These are phyloP conservation scores for Galaxea fascicularis DNA, from an alignment of 92 coral and sea anemone species.

Conservation along the genomic window DNA sequence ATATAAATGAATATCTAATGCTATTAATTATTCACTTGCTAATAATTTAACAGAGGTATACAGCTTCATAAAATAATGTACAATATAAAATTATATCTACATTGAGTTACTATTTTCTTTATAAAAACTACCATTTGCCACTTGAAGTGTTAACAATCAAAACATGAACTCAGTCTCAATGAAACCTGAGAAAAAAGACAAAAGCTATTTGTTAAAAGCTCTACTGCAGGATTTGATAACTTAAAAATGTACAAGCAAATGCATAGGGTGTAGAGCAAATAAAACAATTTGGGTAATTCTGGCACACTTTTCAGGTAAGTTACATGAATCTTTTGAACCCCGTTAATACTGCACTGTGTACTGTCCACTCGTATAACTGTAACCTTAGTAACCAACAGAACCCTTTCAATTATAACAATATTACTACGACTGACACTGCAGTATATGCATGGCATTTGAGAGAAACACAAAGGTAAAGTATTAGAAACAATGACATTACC, in stretches of 20 bases:
- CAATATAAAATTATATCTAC: conserved; percentile 52
- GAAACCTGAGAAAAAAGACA: neutral
- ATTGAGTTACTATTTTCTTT: conserved; percentile 26
- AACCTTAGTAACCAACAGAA: too few relatives aligned
- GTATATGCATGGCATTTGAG: too few relatives aligned
- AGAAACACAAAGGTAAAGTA: too few relatives aligned
- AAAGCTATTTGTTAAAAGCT: neutral
- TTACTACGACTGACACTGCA: too few relatives aligned
- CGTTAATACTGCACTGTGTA: too few relatives aligned
- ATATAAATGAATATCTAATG: conserved; percentile 9
- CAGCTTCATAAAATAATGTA: conserved; percentile 59
- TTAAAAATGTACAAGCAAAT: neutral
- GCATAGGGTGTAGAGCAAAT: neutral
- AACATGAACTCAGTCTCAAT: neutral
- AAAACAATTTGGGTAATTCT: too few relatives aligned
- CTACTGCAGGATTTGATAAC: neutral
- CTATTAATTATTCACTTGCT: conserved; percentile 18
- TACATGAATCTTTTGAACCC: too few relatives aligned
- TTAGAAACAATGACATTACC: neutral
- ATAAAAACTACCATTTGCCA: conserved; percentile 42
- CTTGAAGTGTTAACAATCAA: conserved; percentile 10
- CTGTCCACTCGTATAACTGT: too few relatives aligned
- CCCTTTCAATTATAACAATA: too few relatives aligned
- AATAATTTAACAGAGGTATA: conserved; percentile 41
- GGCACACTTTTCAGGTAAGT: too few relatives aligned